Evolutionary conservation across 1,140 invertebrate genomes (phyloP).

Genomic region (Drosophila sp.): DNA sequence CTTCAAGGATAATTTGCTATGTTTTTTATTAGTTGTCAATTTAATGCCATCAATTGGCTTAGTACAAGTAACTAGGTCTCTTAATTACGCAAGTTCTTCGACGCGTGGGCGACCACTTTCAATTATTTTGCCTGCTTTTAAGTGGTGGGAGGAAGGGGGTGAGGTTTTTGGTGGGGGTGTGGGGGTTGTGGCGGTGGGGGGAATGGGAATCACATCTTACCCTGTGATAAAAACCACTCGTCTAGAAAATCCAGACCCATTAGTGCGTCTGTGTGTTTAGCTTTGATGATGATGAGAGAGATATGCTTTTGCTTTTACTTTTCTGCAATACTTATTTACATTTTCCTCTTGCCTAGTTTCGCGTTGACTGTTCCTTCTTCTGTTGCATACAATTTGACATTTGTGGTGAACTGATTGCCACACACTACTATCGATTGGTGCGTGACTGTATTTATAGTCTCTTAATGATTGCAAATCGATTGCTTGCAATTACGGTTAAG

Average conservation of each 20-base stretch:
- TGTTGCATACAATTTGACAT: slow-evolving; percentile 55
- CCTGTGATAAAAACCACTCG: slow-evolving; percentile 82
- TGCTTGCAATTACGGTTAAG: slow-evolving; percentile 18
- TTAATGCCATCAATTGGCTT: not conserved
- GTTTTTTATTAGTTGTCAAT: not conserved
- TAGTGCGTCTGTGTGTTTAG: slow-evolving; percentile 39
- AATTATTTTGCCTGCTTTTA: not conserved
- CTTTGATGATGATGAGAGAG: slow-evolving; percentile 39
- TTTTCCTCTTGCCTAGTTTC: slow-evolving; percentile 53
- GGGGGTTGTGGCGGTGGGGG: not conserved
- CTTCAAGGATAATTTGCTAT: slow-evolving; percentile 33
- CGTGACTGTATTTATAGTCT: slow-evolving; percentile 59
- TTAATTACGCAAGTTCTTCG: slow-evolving; percentile 71
- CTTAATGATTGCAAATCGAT: slow-evolving; percentile 61
- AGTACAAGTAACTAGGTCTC: slow-evolving; percentile 16
- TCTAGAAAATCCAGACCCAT: slow-evolving; percentile 82
- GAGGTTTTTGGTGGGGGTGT: no score
- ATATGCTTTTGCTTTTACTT: slow-evolving; percentile 10
- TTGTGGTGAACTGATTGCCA: slow-evolving; percentile 43
- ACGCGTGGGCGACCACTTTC: slow-evolving; percentile 8
- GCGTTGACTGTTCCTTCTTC: slow-evolving; percentile 16
- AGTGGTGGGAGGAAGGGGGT: not conserved
- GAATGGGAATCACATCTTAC: slow-evolving; percentile 54
- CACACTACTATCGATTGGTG: slow-evolving; percentile 47
- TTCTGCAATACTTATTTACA: slow-evolving; percentile 69